A percentile compares a stretch with the other conserved stretches of the same genome.
phyloP scores from a whole-genome alignment of 2,113 vertebrate species.

The Acrocephalus kingi region DNA sequence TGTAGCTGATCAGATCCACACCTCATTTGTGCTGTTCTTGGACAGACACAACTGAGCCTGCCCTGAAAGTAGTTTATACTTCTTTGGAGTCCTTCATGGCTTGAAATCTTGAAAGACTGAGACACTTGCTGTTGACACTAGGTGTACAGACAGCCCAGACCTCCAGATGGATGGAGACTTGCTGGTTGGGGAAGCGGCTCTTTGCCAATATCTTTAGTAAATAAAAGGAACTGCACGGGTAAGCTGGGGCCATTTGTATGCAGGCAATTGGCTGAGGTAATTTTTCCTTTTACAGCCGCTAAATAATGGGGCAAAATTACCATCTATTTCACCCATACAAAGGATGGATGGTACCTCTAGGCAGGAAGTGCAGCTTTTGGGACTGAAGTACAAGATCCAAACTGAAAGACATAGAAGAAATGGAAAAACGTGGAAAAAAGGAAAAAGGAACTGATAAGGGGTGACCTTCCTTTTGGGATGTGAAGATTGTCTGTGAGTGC shows the following conservation, averaged over 20 bases:
- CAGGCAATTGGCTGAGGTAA: background rate
- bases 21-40: slow-evolving; percentile 19
- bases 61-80: background rate
- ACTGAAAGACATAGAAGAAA: background rate
- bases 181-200: background rate
- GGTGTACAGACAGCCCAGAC: background rate
- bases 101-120: background rate
- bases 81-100: background rate
- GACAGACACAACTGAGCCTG: background rate
- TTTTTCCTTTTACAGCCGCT: slow-evolving; percentile 13
- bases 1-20: background rate
- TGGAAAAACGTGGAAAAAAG: background rate
- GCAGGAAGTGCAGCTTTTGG: background rate
- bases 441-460: background rate
- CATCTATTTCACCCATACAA: background rate
- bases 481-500: background rate
- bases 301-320: background rate
- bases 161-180: background rate
- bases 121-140: background rate
- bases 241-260: background rate
- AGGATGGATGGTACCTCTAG: background rate
- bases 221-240: background rate
- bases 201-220: slow-evolving; percentile 3
- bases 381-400: background rate
- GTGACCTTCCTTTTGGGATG: background rate